Evolutionary conservation across 2,113 vertebrate genomes (phyloP), one percentile per base, ranked within the genome.

Genomic region (Pachypanchax playfairii): DNA sequence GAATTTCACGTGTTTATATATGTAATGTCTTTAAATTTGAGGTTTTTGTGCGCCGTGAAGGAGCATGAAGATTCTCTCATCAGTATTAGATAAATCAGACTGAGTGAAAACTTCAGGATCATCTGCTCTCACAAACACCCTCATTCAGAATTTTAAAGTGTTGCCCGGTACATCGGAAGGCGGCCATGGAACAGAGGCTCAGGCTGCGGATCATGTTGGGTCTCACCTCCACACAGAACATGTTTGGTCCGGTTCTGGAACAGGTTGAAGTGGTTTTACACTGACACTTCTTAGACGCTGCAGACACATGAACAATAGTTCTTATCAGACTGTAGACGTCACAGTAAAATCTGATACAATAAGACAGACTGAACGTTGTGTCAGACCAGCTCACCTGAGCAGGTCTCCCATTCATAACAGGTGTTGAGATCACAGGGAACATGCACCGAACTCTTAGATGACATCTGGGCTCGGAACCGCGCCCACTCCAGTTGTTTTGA

Each of bases 401-500:
- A 99, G 11, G 77, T 91, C 65, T 98, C 96, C 96, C 97, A 98
- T 26, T 96, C 94, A 1, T 94, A 97, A 71, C 96, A 97, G 18
- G 82, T 93, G 78, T 97, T 90, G 6, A 91, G 90, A 22, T 83
- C 92, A 20, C 97, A 99, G 7, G 91, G 43, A 49, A 87, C 79
- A 68, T 84, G 92, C 43, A 90, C 91, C 1, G 89, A 83, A 83
- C 96, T 96, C 8, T 75, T 80, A 1, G 57, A n/a, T 21, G 94
- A 89, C 47, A 96, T 84, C 15, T 74, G 64, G 66, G 77, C 85
- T 55, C 96, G 91, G 81, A 97, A 94, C 54, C 84, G 89, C 58
- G 87, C 88, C 95, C 95, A 96, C 18, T 89, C 80, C 73, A 94
- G 21, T 48, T 70, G 86, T 36, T 18, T 55, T 5, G 43, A 36